Conservation (phyloP, 2,888 invertebrate genomes). For the Lamellibrachia satsuma region DNA sequence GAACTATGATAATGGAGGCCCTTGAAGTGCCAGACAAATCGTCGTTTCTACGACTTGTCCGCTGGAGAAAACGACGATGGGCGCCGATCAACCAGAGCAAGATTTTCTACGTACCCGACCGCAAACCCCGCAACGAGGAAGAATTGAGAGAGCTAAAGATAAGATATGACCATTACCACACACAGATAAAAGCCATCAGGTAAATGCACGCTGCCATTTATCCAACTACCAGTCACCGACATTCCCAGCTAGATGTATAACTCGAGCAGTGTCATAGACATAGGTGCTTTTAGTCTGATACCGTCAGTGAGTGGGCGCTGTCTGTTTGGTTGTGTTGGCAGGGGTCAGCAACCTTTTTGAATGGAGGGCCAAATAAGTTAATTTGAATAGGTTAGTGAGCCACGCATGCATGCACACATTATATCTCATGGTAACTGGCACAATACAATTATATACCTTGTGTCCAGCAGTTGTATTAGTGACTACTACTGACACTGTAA, state of each 20-base stretch:
- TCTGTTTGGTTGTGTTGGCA: no score
- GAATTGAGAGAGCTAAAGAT: neutral
- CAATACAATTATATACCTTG: no score
- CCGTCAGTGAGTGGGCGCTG: neutral
- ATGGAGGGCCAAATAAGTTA: no score
- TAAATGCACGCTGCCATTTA: neutral
- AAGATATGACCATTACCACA: neutral
- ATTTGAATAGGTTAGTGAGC: no score
- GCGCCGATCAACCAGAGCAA: conserved; percentile 47
- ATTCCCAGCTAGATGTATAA: neutral
- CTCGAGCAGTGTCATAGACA: neutral
- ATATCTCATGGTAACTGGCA: no score
- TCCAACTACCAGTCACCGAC: neutral
- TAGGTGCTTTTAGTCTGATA: no score
- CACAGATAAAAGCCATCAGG: conserved; percentile 22
- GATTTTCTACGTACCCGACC: conserved; percentile 50
- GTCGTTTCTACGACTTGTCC: conserved; percentile 33
- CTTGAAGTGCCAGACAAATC: conserved; percentile 14
- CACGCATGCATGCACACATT: no score
- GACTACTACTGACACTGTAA: no score
- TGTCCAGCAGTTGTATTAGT: no score
- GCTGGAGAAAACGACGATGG: conserved; percentile 57
- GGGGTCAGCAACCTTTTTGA: no score
- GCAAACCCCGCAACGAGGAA: conserved; percentile 40
- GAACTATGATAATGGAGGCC: conserved; percentile 17